Conservation (phyloP, 2,888 invertebrate genomes). For the Argyra leucocephala region DNA sequence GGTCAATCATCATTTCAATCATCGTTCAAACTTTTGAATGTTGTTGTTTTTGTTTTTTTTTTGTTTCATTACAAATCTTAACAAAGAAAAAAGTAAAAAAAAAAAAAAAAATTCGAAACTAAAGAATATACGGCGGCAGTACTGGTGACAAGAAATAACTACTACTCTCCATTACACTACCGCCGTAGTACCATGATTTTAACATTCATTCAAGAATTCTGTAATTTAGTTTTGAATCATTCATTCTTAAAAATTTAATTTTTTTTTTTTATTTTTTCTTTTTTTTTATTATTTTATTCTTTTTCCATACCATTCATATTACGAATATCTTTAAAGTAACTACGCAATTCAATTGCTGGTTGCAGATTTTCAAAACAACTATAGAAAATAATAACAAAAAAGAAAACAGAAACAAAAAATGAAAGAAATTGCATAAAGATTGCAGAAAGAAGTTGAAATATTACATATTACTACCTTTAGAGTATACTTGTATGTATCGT, state of each 20-base stretch:
- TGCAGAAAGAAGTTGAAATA: too few species aligned
- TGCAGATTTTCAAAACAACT: neutral
- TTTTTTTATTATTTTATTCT: neutral
- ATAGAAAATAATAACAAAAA: neutral
- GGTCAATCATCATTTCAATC: constrained; percentile 24
- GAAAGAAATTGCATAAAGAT: too few species aligned
- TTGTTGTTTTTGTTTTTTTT: neutral
- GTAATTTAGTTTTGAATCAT: constrained; percentile 22
- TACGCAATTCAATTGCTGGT: neutral
- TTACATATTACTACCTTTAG: too few species aligned
- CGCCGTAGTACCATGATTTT: constrained; percentile 9
- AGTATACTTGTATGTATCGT: too few species aligned
- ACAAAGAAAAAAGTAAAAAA: too few species aligned
- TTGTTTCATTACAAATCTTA: too few species aligned
- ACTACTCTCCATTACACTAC: constrained; percentile 19
- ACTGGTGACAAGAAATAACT: constrained; percentile 22
- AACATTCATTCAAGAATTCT: constrained; percentile 22
- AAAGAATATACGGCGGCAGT: neutral
- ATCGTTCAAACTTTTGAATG: neutral
- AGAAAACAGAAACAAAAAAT: neutral
- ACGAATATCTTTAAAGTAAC: constrained; percentile 8
- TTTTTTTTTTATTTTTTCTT: neutral
- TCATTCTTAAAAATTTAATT: constrained; percentile 7
- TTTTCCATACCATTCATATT: constrained; percentile 21
- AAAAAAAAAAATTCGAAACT: too few species aligned